phyloP scores from a whole-genome alignment of 2,888 invertebrate species.

The Lepidocyrtoides sp. region DNA sequence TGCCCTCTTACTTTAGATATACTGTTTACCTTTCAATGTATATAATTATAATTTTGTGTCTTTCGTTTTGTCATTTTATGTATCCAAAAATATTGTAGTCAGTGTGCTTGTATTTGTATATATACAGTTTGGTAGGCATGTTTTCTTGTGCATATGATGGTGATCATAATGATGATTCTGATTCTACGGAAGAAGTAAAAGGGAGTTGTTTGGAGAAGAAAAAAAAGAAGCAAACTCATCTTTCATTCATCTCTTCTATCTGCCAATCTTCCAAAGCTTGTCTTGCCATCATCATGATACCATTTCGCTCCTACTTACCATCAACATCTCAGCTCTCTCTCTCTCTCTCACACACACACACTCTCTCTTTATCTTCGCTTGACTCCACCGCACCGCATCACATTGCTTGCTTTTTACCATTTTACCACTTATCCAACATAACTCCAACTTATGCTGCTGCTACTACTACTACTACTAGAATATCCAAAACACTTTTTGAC shows the following conservation, averaged over 20 bases:
- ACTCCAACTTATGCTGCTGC: slow-evolving; percentile 3
- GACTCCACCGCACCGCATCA: slow-evolving; percentile 41
- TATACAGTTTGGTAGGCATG: neutral
- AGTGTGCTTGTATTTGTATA: neutral
- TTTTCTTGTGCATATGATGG: slow-evolving; percentile 53
- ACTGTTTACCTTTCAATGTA: too few relatives aligned
- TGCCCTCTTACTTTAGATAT: too few relatives aligned
- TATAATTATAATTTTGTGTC: slow-evolving; percentile 1
- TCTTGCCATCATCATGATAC: slow-evolving; percentile 50
- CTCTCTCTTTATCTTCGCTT: too few relatives aligned
- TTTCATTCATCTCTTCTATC: slow-evolving; percentile 79
- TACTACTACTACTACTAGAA: slow-evolving; percentile 48
- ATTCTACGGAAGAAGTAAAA: slow-evolving; percentile 69
- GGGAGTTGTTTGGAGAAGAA: slow-evolving; percentile 42
- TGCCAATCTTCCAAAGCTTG: slow-evolving; percentile 74
- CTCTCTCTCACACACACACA: too few relatives aligned
- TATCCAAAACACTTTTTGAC: slow-evolving; percentile 73
- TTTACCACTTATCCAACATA: slow-evolving; percentile 17
- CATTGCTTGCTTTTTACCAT: slow-evolving; percentile 36
- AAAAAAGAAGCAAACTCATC: slow-evolving; percentile 77
- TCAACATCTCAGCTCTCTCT: slow-evolving; percentile 31
- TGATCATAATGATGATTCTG: slow-evolving; percentile 56
- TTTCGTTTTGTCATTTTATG: slow-evolving; percentile 2
- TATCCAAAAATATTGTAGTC: neutral
- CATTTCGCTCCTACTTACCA: slow-evolving; percentile 17